Percentiles rank a stretch among this genome's conserved stretches.
These are phyloP conservation scores for Cheilosia vernalis DNA, from an alignment of 2,888 invertebrate genomes.

Conservation along the genomic window DNA sequence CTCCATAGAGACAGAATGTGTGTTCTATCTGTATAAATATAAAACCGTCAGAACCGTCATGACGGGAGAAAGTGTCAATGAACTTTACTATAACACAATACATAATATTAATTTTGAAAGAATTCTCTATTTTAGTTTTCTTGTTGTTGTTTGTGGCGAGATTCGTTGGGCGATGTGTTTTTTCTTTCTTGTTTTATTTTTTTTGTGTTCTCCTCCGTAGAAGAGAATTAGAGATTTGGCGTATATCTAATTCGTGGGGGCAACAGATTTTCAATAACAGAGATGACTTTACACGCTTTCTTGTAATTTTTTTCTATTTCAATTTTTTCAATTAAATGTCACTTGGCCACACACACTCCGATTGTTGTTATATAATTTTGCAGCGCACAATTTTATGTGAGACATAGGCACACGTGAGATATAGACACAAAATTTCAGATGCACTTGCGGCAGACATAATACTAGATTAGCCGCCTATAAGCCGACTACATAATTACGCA, in stretches of 20 bases:
- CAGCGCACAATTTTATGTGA: conserved; percentile 33
- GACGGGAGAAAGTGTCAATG: conserved; percentile 82
- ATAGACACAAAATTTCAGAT: conserved; percentile 23
- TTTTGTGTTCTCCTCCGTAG: conserved; percentile 12
- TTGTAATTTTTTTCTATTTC: neutral
- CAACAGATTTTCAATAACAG: conserved; percentile 45
- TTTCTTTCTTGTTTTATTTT: neutral
- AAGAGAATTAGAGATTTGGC: conserved; percentile 38
- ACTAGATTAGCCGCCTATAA: conserved; percentile 22
- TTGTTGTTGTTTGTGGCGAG: conserved; percentile 39
- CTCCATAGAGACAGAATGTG: conserved; percentile 72
- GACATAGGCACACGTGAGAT: conserved; percentile 8
- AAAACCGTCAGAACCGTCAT: conserved; percentile 76
- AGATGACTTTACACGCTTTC: conserved; percentile 27
- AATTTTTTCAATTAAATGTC: conserved; percentile 39
- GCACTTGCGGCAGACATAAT: conserved; percentile 7
- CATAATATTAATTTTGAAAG: conserved; percentile 64
- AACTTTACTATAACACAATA: conserved; percentile 79
- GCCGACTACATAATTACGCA: conserved; percentile 35
- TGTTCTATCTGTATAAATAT: conserved; percentile 75
- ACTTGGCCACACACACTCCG: conserved; percentile 34
- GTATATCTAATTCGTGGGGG: conserved; percentile 41
- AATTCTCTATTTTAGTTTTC: conserved; percentile 23
- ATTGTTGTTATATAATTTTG: conserved; percentile 70
- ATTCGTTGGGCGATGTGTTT: conserved; percentile 5